Conservation (phyloP, 2,888 invertebrate genomes). For the Terebella lapidaria region DNA sequence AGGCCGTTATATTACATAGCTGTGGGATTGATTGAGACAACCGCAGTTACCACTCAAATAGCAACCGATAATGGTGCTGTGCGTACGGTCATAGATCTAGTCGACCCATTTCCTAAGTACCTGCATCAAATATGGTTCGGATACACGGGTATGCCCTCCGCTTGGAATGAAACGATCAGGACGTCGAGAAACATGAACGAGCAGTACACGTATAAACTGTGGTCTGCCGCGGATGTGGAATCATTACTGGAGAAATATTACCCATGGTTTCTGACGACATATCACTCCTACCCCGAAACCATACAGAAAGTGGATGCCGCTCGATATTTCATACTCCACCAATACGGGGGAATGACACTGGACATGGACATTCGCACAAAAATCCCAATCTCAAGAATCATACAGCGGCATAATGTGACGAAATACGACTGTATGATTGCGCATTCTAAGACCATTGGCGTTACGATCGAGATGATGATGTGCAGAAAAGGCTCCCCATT, state of each 20-base stretch:
- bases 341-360: constrained; percentile 22
- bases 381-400: not conserved
- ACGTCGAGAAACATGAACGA: not conserved
- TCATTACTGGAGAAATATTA: constrained; percentile 14
- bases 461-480: not conserved
- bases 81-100: too few relatives aligned
- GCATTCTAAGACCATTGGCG: not conserved
- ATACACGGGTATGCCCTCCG: not conserved
- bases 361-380: constrained; percentile 17
- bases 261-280: constrained; percentile 20
- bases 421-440: not conserved
- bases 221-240: constrained; percentile 18
- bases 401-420: not conserved
- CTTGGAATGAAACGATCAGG: not conserved
- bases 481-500: not conserved
- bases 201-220: constrained; percentile 9
- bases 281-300: constrained; percentile 15
- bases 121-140: not conserved
- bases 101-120: too few relatives aligned
- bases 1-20: too few relatives aligned
- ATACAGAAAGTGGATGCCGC: constrained; percentile 22
- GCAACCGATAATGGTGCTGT: too few relatives aligned
- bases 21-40: too few relatives aligned
- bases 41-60: too few relatives aligned
- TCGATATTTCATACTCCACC: constrained; percentile 20